These are phyloP conservation scores for Ophioninae sp. DNA, from an alignment of 2,888 invertebrate species.

Conservation along the genomic window DNA sequence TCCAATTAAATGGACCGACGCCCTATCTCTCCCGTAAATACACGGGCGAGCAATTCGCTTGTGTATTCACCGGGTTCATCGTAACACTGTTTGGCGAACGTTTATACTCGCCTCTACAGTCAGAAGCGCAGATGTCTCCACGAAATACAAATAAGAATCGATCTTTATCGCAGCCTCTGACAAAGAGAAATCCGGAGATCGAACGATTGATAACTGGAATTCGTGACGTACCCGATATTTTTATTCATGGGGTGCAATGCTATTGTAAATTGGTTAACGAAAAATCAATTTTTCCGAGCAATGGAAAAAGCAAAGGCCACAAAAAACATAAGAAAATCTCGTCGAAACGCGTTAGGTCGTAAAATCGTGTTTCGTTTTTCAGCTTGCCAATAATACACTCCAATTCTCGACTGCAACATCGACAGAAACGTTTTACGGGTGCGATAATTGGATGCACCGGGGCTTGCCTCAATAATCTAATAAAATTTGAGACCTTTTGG, in stretches of 20 bases:
- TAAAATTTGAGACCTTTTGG: constrained; percentile 62
- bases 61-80: constrained; percentile 15
- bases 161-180: constrained; percentile 52
- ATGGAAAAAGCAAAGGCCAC: neutral
- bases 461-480: constrained; percentile 66
- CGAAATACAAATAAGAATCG: constrained; percentile 48
- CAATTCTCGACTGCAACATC: constrained; percentile 16
- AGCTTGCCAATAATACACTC: constrained; percentile 33
- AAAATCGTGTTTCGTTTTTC: constrained; percentile 40
- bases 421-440: constrained; percentile 50
- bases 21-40: constrained; percentile 44
- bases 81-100: constrained; percentile 39
- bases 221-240: constrained; percentile 9
- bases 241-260: neutral
- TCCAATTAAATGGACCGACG: constrained; percentile 58
- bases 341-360: constrained; percentile 29
- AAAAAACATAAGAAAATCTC: neutral
- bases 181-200: constrained; percentile 31
- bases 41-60: constrained; percentile 21
- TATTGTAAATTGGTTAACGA: constrained; percentile 24
- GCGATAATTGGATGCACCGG: constrained; percentile 62
- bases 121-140: constrained; percentile 57
- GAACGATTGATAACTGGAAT: constrained; percentile 17
- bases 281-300: neutral
- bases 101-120: constrained; percentile 46